phyloP scores from a whole-genome alignment of 2,888 invertebrate species.

The Aspidiotus rigidus region DNA sequence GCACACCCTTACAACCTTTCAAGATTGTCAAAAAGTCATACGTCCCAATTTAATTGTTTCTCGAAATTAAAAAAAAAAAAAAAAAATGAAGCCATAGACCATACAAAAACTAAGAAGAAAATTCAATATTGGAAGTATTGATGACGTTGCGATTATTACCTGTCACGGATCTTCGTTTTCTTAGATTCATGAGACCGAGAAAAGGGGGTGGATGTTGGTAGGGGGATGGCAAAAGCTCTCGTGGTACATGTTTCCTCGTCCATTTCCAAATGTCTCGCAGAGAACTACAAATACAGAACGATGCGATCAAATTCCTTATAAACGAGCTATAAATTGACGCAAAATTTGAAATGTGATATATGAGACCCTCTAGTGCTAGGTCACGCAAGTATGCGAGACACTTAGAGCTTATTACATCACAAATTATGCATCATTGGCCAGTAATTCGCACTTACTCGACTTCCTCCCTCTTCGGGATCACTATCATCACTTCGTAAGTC shows the following conservation, averaged over 20 bases:
- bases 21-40: too few species aligned
- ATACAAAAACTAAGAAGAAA: too few species aligned
- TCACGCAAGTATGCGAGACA: background rate
- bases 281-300: background rate
- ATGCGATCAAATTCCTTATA: background rate
- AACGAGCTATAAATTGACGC: background rate
- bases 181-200: background rate
- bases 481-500: constrained; percentile 11
- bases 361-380: too few species aligned
- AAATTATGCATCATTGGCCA: background rate
- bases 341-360: too few species aligned
- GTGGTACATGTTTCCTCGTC: constrained; percentile 39
- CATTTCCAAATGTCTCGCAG: constrained; percentile 3
- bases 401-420: background rate
- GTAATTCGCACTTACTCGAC: background rate
- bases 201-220: constrained; percentile 39
- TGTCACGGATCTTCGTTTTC: too few species aligned
- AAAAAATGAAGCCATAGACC: too few species aligned
- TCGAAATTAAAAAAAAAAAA: too few species aligned
- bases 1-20: too few species aligned
- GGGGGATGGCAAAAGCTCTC: constrained; percentile 39
- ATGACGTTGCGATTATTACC: too few species aligned
- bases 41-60: too few species aligned
- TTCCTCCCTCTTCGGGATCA: constrained; percentile 18
- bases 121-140: too few species aligned